phyloP scores from a whole-genome alignment of 2,113 vertebrate species.

The Hemibagrus wyckioides region DNA sequence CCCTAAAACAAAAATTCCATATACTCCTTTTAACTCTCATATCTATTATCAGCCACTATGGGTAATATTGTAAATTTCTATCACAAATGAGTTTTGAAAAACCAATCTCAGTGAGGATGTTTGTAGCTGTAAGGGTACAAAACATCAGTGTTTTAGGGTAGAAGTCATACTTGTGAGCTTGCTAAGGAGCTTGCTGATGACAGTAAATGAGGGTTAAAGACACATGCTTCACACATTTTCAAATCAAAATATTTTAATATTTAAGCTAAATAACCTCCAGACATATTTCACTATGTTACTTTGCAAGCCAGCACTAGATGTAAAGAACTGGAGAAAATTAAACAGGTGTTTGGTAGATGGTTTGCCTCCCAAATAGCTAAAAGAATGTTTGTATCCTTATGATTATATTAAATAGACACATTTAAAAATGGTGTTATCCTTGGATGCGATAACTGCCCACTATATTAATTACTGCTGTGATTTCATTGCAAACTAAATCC shows the following conservation, averaged over 20 bases:
- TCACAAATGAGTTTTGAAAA: not conserved
- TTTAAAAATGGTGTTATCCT: slow-evolving; percentile 49
- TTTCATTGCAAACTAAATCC: slow-evolving; percentile 46
- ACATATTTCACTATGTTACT: not conserved
- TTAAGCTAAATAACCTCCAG: not conserved
- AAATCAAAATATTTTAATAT: too few species aligned
- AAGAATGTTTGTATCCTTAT: not conserved
- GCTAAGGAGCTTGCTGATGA: too few species aligned
- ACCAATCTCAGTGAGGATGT: not conserved
- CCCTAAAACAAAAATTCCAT: not conserved
- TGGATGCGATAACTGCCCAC: slow-evolving; percentile 18
- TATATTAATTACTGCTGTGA: slow-evolving; percentile 31
- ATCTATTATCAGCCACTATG: not conserved
- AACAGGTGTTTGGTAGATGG: not conserved
- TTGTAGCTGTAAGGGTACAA: not conserved
- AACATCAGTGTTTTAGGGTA: not conserved
- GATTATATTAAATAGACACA: not conserved
- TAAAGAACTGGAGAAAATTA: not conserved
- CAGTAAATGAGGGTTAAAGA: too few species aligned
- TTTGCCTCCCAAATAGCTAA: not conserved
- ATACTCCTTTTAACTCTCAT: not conserved
- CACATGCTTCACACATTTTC: too few species aligned
- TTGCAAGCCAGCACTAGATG: not conserved
- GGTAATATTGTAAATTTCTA: not conserved
- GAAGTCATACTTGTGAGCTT: not conserved